These are phyloP conservation scores for Acanthisitta chloris DNA, from an alignment of 2,113 vertebrate genomes.

Conservation along the genomic window DNA sequence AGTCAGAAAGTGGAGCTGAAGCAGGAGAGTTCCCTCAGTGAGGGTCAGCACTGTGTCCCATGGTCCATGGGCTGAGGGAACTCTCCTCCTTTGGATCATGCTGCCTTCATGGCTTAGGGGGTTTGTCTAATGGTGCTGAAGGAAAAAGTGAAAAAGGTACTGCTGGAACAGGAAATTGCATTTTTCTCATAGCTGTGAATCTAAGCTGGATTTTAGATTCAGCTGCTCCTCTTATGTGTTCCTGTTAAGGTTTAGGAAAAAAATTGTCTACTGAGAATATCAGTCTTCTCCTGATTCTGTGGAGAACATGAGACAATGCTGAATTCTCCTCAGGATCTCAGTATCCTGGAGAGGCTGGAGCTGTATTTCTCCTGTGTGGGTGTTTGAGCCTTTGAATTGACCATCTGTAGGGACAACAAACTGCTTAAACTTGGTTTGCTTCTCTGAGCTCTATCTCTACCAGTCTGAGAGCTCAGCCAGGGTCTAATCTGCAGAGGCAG, in stretches of 20 bases:
- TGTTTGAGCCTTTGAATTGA: slow-evolving; percentile 34
- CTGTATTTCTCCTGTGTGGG: slow-evolving; percentile 17
- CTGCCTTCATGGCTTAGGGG: not conserved
- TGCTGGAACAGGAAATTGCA: not conserved
- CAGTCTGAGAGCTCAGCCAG: slow-evolving; percentile 9
- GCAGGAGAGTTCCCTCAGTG: not conserved
- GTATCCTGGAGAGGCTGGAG: not conserved
- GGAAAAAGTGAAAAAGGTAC: not conserved
- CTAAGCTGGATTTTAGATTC: not conserved
- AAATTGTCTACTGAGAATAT: not conserved
- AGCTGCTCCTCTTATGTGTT: not conserved
- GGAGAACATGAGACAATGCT: not conserved
- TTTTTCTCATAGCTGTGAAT: not conserved
- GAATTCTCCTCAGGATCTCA: not conserved
- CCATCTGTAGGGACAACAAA: slow-evolving; percentile 10
- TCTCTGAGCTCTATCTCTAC: slow-evolving; percentile 20
- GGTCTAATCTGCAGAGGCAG: not conserved
- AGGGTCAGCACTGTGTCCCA: no score
- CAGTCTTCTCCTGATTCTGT: not conserved
- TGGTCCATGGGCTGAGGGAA: not conserved
- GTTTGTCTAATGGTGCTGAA: not conserved
- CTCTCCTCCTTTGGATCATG: not conserved
- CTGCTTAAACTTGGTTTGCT: slow-evolving; percentile 16
- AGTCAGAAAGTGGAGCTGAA: not conserved
- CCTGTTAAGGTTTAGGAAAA: not conserved